Conservation (phyloP, 2,888 invertebrate genomes). For the Muscina levida region DNA sequence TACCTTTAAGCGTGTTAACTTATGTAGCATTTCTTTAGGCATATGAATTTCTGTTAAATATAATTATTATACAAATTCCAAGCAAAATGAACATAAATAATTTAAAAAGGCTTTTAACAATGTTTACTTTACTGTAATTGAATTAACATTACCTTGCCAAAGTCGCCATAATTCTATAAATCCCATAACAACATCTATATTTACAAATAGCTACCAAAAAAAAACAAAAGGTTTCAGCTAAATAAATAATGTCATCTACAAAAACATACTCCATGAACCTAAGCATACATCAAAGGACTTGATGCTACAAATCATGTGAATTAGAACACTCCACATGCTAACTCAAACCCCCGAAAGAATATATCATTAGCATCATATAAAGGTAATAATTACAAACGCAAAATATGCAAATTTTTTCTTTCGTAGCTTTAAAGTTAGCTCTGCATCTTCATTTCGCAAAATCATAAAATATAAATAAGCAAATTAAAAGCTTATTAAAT, state of each 20-base stretch:
- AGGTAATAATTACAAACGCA: slow-evolving; percentile 41
- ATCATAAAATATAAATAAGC: slow-evolving; percentile 76
- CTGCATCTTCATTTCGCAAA: slow-evolving; percentile 56
- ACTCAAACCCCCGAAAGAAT: slow-evolving; percentile 17
- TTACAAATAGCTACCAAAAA: slow-evolving; percentile 13
- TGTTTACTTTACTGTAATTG: slow-evolving; percentile 48
- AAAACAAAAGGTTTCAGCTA: slow-evolving; percentile 34
- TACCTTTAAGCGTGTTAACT: no score
- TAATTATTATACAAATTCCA: slow-evolving; percentile 6
- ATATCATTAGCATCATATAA: no score
- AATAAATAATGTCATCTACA: slow-evolving; percentile 59
- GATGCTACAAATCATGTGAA: slow-evolving; percentile 48
- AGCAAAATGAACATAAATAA: slow-evolving; percentile 15
- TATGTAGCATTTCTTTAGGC: slow-evolving; percentile 10
- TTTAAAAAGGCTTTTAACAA: slow-evolving; percentile 57
- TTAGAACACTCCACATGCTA: slow-evolving; percentile 55
- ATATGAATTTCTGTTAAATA: neutral
- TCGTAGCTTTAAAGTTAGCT: neutral
- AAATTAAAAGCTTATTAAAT: slow-evolving; percentile 73
- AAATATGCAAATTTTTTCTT: slow-evolving; percentile 56
- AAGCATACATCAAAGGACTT: slow-evolving; percentile 40
- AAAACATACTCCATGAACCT: slow-evolving; percentile 18
- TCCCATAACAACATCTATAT: slow-evolving; percentile 22
- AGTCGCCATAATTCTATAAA: slow-evolving; percentile 37
- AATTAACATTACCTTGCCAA: slow-evolving; percentile 43